Evolutionary conservation across 2,888 invertebrate species (phyloP).

Genomic region (Xiphydria camelus): DNA sequence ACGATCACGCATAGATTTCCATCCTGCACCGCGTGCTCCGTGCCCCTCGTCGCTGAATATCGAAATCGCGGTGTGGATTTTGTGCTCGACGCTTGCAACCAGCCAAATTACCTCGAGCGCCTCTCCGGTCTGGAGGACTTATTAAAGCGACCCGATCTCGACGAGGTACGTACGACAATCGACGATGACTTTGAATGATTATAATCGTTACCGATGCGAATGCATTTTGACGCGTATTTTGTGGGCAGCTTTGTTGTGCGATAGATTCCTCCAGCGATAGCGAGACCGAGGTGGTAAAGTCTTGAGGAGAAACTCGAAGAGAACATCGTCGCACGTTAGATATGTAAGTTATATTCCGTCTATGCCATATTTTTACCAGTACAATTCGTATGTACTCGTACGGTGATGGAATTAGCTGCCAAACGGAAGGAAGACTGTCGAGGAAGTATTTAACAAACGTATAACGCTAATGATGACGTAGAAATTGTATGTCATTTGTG

Average conservation of each 20-base stretch:
- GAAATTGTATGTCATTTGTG: too few species aligned
- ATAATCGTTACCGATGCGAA: too few species aligned
- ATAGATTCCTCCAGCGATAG: constrained; percentile 45
- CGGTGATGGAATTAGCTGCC: too few species aligned
- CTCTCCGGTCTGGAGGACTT: constrained; percentile 64
- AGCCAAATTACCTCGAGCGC: constrained; percentile 65
- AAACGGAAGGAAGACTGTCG: too few species aligned
- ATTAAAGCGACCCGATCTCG: constrained; percentile 47
- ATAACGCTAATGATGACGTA: too few species aligned
- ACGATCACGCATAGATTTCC: constrained; percentile 86
- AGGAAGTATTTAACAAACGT: too few species aligned
- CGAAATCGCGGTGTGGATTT: constrained; percentile 59
- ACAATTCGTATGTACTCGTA: too few species aligned
- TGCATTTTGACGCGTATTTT: too few species aligned
- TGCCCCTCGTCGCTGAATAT: constrained; percentile 52
- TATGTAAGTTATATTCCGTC: background rate
- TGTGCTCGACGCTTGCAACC: constrained; percentile 64
- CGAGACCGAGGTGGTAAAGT: constrained; percentile 30
- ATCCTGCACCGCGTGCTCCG: constrained; percentile 92
- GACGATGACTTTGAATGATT: too few species aligned
- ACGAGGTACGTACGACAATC: too few species aligned
- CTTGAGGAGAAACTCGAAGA: background rate
- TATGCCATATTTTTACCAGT: background rate
- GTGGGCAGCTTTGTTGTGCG: constrained; percentile 49
- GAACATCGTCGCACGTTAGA: too few species aligned